Evolutionary conservation across 2,797 vertebrate genomes (phyloP).

Genomic region (Sebastes reedi): DNA sequence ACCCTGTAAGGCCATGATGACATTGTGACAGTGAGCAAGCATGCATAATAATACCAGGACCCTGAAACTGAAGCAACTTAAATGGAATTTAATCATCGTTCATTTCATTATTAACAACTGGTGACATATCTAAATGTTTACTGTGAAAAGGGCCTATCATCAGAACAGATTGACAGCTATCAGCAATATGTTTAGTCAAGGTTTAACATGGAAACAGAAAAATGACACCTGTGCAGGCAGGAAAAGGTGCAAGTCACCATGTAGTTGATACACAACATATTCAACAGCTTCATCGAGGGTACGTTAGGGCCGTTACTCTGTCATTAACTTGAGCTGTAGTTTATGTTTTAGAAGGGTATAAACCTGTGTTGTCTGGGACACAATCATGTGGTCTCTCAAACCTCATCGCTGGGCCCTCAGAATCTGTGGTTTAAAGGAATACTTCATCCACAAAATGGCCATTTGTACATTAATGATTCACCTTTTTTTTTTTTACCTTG

Average conservation of each 20-base stretch:
- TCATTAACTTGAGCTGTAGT: neutral
- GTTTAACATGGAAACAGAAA: neutral
- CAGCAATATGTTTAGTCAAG: neutral
- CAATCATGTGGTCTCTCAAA: neutral
- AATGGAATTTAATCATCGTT: neutral
- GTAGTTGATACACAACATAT: neutral
- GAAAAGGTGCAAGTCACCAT: neutral
- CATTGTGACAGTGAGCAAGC: neutral
- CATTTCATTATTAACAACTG: neutral
- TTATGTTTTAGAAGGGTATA: neutral
- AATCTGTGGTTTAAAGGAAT: neutral
- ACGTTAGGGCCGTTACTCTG: neutral
- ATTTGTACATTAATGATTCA: neutral
- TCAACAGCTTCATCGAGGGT: neutral
- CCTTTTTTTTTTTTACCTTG: neutral
- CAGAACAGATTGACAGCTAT: neutral
- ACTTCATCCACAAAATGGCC: neutral
- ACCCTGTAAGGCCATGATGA: neutral
- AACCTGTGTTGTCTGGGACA: neutral
- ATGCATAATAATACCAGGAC: neutral
- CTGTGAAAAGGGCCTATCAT: neutral
- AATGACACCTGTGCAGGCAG: neutral
- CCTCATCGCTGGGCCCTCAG: neutral
- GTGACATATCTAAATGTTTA: neutral
- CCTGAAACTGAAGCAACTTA: neutral